These are phyloP conservation scores for Myotis lucifugus DNA, from an alignment of 2,113 vertebrate genomes.

Conservation along the genomic window DNA sequence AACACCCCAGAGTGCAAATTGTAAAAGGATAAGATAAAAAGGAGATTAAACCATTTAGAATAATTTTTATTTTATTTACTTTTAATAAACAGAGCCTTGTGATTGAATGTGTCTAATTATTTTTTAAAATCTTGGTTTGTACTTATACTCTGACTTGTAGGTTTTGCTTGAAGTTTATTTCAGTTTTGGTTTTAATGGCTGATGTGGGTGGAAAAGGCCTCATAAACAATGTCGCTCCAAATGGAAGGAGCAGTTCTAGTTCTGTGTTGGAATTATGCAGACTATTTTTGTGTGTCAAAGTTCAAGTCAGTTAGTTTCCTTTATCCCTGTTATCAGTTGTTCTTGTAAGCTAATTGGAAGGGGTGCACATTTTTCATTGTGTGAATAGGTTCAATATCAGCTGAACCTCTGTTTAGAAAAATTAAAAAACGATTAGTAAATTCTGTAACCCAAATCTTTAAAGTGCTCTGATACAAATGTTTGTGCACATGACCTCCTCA, in stretches of 20 bases:
- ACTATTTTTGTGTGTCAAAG: neutral
- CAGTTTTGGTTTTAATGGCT: neutral
- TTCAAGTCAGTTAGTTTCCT: constrained; percentile 8
- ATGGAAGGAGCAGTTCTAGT: neutral
- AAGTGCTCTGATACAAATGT: constrained; percentile 34
- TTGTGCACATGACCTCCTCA: neutral
- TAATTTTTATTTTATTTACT: constrained; percentile 20
- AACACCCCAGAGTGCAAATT: constrained; percentile 12
- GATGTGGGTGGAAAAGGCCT: neutral
- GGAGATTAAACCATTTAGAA: constrained; percentile 11
- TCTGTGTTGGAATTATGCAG: neutral
- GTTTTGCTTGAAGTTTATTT: neutral
- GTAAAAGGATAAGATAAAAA: neutral
- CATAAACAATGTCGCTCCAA: neutral
- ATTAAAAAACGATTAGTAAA: neutral
- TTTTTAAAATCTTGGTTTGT: neutral
- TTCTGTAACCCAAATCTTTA: neutral
- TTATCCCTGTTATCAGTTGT: neutral
- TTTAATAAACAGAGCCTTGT: neutral
- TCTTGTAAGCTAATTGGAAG: neutral
- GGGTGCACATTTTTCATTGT: neutral
- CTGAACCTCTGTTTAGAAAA: constrained; percentile 13
- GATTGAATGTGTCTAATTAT: neutral
- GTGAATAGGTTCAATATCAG: neutral
- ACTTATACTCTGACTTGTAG: neutral